Percentiles rank a stretch among this genome's conserved stretches.
Evolutionary conservation across 2,888 invertebrate genomes (phyloP).

Genomic region (Aphodius sticticus): DNA sequence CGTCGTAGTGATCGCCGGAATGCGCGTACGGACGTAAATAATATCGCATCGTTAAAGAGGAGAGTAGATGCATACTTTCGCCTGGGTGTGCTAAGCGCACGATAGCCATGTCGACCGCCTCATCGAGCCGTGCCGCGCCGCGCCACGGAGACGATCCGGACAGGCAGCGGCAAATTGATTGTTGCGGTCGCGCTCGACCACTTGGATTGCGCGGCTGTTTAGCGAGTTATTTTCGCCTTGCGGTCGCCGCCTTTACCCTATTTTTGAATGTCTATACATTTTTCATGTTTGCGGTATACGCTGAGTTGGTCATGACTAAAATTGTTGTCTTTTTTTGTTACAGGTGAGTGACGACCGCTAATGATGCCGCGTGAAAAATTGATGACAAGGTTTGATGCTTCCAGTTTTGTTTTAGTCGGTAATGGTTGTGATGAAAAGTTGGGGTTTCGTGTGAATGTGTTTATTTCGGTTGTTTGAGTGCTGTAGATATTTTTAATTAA

Average conservation of each 20-base stretch:
- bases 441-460: not conserved
- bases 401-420: not conserved
- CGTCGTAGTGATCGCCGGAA: not conserved
- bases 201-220: not conserved
- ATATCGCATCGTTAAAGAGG: conserved; percentile 20
- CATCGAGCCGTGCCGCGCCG: not conserved
- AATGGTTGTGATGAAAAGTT: not conserved
- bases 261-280: not conserved
- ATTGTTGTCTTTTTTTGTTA: not conserved
- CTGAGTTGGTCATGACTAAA: not conserved
- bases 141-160: not conserved
- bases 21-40: conserved; percentile 13
- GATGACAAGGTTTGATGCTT: not conserved
- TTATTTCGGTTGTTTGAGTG: not conserved
- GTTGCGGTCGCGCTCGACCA: not conserved
- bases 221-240: not conserved
- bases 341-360: not conserved
- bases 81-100: not conserved
- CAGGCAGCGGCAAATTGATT: not conserved
- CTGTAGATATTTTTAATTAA: not conserved
- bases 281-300: not conserved
- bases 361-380: not conserved
- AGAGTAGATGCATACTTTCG: not conserved
- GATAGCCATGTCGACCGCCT: not conserved
- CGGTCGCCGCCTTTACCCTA: not conserved